Conservation (phyloP, 2,113 vertebrate genomes). For the Pachycephala philippinensis region DNA sequence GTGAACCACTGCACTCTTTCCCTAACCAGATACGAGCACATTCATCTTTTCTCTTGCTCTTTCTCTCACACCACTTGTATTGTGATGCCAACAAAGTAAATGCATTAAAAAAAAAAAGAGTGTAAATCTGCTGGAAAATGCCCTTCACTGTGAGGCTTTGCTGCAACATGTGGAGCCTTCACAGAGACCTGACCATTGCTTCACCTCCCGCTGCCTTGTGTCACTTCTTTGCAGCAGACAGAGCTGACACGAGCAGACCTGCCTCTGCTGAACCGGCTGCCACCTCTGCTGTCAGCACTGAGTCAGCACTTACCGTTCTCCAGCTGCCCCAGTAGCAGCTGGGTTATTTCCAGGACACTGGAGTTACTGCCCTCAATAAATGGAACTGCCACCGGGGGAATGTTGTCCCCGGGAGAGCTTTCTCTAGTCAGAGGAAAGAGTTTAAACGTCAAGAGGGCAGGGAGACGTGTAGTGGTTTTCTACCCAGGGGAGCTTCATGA, state of each 20-base stretch:
- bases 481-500: not conserved
- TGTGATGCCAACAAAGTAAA: not conserved
- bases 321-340: not conserved
- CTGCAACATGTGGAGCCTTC: not conserved
- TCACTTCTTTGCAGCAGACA: not conserved
- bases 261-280: not conserved
- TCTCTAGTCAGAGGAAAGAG: not conserved
- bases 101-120: accelerated
- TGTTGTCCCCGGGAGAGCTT: not conserved
- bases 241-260: not conserved
- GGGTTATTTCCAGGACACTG: not conserved
- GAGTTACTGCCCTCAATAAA: not conserved
- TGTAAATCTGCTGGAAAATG: not conserved
- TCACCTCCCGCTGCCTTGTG: not conserved
- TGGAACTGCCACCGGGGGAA: not conserved
- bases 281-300: not conserved
- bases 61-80: not conserved
- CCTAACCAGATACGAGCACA: not conserved
- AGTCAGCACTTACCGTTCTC: not conserved
- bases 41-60: not conserved
- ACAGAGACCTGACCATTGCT: not conserved
- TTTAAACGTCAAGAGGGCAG: not conserved
- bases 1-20: not conserved
- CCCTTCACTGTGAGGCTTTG: not conserved
- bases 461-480: not conserved